phyloP scores from a whole-genome alignment of 2,113 vertebrate species.

The Laticauda colubrina region DNA sequence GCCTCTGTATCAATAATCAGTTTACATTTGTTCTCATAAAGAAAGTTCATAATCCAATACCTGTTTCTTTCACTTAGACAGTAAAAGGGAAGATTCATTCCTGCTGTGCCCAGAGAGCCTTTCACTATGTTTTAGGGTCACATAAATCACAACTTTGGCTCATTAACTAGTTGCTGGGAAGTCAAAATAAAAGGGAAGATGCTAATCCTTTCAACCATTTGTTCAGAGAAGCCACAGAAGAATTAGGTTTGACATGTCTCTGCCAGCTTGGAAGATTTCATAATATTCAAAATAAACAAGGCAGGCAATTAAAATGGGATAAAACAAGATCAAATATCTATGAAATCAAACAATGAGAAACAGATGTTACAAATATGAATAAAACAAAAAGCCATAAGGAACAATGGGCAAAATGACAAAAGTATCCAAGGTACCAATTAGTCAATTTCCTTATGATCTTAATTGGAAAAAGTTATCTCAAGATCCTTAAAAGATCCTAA shows the following conservation, averaged over 20 bases:
- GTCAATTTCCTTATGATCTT: not conserved
- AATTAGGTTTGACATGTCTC: not conserved
- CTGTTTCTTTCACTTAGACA: not conserved
- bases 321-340: not conserved
- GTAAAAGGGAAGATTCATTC: not conserved
- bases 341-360: not conserved
- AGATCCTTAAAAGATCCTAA: not conserved
- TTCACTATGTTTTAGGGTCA: not conserved
- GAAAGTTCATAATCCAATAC: not conserved
- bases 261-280: not conserved
- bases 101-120: not conserved
- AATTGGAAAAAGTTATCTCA: not conserved
- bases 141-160: not conserved
- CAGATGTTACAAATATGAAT: not conserved
- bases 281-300: not conserved
- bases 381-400: not conserved
- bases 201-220: not conserved
- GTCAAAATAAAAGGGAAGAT: not conserved
- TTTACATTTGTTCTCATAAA: constrained; percentile 54
- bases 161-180: not conserved
- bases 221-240: not conserved
- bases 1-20: constrained; percentile 41
- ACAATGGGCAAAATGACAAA: not conserved
- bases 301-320: not conserved
- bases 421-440: not conserved